Evolutionary conservation across 2,888 invertebrate species (phyloP), one percentile per base, ranked within the genome.

Genomic region (Pachymerium ferrugineum): DNA sequence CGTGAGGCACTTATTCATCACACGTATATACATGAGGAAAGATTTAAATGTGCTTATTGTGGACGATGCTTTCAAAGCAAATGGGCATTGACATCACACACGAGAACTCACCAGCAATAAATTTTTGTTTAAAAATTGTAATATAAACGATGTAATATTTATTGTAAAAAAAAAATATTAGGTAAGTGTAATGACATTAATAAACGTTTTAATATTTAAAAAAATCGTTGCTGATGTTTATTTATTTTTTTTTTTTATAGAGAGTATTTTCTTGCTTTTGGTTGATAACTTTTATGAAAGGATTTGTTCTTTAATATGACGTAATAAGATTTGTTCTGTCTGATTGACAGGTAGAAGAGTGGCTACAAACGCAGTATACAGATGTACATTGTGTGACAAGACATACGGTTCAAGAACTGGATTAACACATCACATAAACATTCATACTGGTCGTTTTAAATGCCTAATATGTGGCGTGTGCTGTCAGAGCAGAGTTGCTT

Each of bases 51-150:
- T 33, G 3, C n/a, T 28, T 22, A 10, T n/a, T 71, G 71, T 71
- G 71, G 71, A 16, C 33, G 38, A 1, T 71, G 71, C n/a, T 71
- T 28, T 71, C 35, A 71, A 35, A 71, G 71, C 54, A 54, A 54
- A 22, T 54, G 54, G 54, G 54, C 54, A 25, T 28, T 54, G 22
- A 54, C 25, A 29, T 54, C 54, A 25, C 54, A 54, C 25, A 54
- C 12, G 10, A 54, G 28, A 54, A 54, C 54, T 8, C 54, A 54
- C 28, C 54, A 54, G 22, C 16, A 19, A 42, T 10, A 16, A 47
- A 47, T 47, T 47, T 6, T 47, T 25, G 6, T 54, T 5, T 38
- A 38, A 38, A 4, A 54, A 54, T 54, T 54, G 28, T 28, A 2
- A 38, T 38, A 8, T 47, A 25, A n/a, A 54, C 12, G 22, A 47